Evolutionary conservation across 37 sponge, comb jelly and placozoan genomes (phyloP).

Genomic region (Crambe crambe): DNA sequence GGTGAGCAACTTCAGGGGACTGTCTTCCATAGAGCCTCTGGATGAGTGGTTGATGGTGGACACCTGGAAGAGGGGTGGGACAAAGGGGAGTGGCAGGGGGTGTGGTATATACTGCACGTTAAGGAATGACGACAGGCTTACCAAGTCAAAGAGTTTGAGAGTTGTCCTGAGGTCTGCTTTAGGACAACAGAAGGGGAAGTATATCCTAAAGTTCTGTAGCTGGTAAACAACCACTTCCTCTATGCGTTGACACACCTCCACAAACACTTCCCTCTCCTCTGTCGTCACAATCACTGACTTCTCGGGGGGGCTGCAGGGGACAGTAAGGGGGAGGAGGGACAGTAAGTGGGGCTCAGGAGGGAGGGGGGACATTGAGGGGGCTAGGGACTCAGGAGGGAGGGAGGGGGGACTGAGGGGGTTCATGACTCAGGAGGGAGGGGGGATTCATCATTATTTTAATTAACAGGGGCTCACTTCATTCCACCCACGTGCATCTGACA

Average conservation of each 20-base stretch:
- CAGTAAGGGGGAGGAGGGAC: neutral
- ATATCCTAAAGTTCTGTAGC: slow-evolving; percentile 49
- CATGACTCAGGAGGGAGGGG: neutral
- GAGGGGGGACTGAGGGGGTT: neutral
- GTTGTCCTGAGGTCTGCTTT: slow-evolving; percentile 55
- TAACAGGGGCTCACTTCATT: slow-evolving; percentile 48
- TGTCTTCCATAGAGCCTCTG: neutral
- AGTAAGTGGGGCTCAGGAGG: too few relatives aligned
- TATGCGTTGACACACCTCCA: slow-evolving; percentile 36
- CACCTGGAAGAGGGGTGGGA: slow-evolving; percentile 9
- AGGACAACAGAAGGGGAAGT: slow-evolving; percentile 60
- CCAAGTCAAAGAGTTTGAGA: slow-evolving; percentile 54
- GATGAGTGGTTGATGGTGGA: neutral
- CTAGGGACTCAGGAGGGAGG: too few relatives aligned
- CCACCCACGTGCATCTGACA: slow-evolving; percentile 66
- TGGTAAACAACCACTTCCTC: slow-evolving; percentile 41
- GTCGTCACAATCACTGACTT: slow-evolving; percentile 37
- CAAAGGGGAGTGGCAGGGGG: neutral
- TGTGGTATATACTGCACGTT: neutral
- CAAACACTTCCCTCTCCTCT: slow-evolving; percentile 27
- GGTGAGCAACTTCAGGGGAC: slow-evolving; percentile 3
- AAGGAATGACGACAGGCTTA: slow-evolving; percentile 3
- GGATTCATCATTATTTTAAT: too few relatives aligned
- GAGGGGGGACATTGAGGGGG: too few relatives aligned
- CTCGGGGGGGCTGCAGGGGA: slow-evolving; percentile 44